Evolutionary conservation across 2,888 invertebrate genomes (phyloP), one percentile per base, ranked within the genome.

Genomic region (Elegia similella): DNA sequence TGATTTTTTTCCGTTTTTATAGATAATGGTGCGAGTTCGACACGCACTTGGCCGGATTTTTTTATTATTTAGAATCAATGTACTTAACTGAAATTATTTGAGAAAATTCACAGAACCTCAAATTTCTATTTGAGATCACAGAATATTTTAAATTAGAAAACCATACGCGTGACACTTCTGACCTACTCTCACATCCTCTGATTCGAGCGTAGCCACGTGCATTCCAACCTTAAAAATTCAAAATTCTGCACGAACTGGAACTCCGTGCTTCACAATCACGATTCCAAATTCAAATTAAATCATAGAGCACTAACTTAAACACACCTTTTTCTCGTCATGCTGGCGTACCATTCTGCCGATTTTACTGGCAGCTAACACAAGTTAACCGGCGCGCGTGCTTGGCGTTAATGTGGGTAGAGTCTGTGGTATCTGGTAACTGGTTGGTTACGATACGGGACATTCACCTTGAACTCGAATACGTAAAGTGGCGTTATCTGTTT

Each of bases 321-420:
- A 58, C 47, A 59, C 80, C 80, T 78, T 76, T 59, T 63, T 66
- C 52, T 79, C 78, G 6, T 64, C 68, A 34, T 72, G 66, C 57
- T 74, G 72, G 42, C 73, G 72, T 62, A 65, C 61, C 74, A 76
- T 76, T 64, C 62, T 70, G 55, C 44, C 58, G 10, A 29, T 32
- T 47, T 48, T 29, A 52, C 61, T 65, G 59, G 42, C 64, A 69
- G 63, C 56, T 58, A 54, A 53, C 61, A 58, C 54, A 53, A 55
- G 63, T 50, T 42, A 42, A 48, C 48, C 12, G 29, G 16, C 47
- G 42, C 10, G 29, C 46, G 32, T 34, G 23, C 61, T 60, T 57
- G 59, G 59, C 42, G 59, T 55, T 56, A 69, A 72, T 72, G 70
- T 42, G 52, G 23, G 42, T 53, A 29, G n/a, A 42, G 42, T 23